These are phyloP conservation scores for Cantharis lateralis DNA, from an alignment of 2,888 invertebrate species.

Conservation along the genomic window DNA sequence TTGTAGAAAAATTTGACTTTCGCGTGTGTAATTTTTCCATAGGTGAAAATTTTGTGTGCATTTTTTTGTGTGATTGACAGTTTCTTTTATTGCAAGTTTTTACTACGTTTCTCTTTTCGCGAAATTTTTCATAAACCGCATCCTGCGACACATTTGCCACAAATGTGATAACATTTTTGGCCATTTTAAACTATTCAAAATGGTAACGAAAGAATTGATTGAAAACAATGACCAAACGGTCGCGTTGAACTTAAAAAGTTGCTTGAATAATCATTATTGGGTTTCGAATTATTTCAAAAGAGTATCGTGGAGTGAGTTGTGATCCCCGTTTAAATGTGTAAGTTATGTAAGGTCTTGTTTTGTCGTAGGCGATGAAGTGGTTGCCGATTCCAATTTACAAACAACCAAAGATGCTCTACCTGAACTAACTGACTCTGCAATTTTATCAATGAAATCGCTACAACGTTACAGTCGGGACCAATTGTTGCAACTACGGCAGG, in stretches of 20 bases:
- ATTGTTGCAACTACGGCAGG: conserved; percentile 71
- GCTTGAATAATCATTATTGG: background rate
- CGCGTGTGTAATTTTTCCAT: background rate
- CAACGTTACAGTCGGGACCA: conserved; percentile 69
- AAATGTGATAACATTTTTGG: background rate
- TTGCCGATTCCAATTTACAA: conserved; percentile 57
- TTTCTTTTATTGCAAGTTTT: background rate
- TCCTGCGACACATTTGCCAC: background rate
- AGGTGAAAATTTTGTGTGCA: background rate
- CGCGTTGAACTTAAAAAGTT: background rate
- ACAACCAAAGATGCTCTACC: conserved; percentile 51
- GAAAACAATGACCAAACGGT: background rate
- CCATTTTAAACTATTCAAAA: background rate
- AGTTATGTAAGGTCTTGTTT: conserved; percentile 11
- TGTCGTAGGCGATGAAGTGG: conserved; percentile 59
- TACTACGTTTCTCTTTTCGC: background rate
- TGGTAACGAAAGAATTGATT: background rate
- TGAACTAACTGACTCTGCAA: conserved; percentile 60
- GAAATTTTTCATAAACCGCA: background rate
- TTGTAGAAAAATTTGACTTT: background rate
- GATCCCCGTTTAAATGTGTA: conserved; percentile 28
- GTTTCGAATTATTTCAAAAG: conserved; percentile 37
- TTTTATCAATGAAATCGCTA: conserved; percentile 61
- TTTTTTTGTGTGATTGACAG: background rate
- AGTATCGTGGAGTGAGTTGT: conserved; percentile 47